Evolutionary conservation across 1,140 invertebrate species (phyloP).

Genomic region (Orchestia grillus): DNA sequence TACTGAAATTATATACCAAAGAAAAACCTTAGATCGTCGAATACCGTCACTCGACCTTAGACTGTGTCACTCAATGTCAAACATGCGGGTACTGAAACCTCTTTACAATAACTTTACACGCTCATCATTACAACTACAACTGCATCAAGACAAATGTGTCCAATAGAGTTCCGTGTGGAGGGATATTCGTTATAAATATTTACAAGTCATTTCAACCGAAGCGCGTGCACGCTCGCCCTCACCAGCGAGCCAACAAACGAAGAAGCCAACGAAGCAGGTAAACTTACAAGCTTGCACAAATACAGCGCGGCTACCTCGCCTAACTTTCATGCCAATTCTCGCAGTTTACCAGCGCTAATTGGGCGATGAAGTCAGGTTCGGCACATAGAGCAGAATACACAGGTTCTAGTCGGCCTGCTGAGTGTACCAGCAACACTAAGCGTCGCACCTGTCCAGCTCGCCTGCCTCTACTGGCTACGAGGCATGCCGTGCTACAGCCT

Average conservation of each 20-base stretch:
- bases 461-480: no score
- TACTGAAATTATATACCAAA: neutral
- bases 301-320: neutral
- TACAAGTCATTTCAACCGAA: neutral
- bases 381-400: neutral
- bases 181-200: constrained; percentile 20
- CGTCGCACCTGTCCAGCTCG: neutral
- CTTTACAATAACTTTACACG: neutral
- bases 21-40: neutral
- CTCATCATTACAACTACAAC: neutral
- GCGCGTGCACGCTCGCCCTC: neutral
- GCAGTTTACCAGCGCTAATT: neutral
- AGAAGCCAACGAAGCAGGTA: constrained; percentile 8
- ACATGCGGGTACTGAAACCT: neutral
- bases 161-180: neutral
- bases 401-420: neutral
- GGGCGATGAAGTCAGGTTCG: neutral
- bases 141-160: neutral
- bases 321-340: neutral
- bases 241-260: neutral
- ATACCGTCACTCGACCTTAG: neutral
- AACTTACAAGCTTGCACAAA: constrained; percentile 31
- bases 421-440: neutral
- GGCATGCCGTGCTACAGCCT: neutral
- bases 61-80: neutral